Evolutionary conservation across 2,888 invertebrate genomes (phyloP), one percentile per base, ranked within the genome.

Genomic region (Andricus curvator): DNA sequence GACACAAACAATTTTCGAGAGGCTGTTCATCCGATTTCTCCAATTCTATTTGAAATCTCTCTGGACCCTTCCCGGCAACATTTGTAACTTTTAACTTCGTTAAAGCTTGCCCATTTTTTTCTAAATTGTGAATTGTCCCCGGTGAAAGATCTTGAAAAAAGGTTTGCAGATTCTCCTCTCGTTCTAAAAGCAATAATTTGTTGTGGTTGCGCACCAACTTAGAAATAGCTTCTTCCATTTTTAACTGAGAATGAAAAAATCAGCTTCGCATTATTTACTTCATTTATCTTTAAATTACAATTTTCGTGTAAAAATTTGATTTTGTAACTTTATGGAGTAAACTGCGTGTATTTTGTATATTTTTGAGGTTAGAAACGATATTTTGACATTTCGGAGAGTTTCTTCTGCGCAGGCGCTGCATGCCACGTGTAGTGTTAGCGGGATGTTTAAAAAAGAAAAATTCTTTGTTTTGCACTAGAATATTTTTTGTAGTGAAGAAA

Each of bases 181-280:
- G 82, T 20, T 88, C 88, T 48, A 87, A 77, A 20, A 85, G 56
- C 22, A 88, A 81, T 9, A 88, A 77, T 8, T 87, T 79, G 4
- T 83, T 80, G 11, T 88, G 88, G 15, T 83, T 86, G 9, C 67
- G 80, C 11, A 81, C 85, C 48, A 88, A 83, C 41, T 84, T 86
- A 11, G 84, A 83, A 74, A 88, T 87, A 17, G 77, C 77, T 51
- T 85, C 83, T 77, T 88, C 87, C 88, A 88, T 88, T 81, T 15
- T 64, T 64, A 2, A 15, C 29, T 25, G 5, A 29, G 5, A 9
- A 60, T 22, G 3, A 29, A 64, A 29, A 64, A 25, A 62, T 25
- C 15, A 62, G 13, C 3, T 15, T 22, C 15, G 13, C n/a, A 62
- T 62, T 62, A 25, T 22, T 62, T 6, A 25, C 13, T 4, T 13